Conservation (phyloP, 1,140 invertebrate species). For the Eumaeus atala region DNA sequence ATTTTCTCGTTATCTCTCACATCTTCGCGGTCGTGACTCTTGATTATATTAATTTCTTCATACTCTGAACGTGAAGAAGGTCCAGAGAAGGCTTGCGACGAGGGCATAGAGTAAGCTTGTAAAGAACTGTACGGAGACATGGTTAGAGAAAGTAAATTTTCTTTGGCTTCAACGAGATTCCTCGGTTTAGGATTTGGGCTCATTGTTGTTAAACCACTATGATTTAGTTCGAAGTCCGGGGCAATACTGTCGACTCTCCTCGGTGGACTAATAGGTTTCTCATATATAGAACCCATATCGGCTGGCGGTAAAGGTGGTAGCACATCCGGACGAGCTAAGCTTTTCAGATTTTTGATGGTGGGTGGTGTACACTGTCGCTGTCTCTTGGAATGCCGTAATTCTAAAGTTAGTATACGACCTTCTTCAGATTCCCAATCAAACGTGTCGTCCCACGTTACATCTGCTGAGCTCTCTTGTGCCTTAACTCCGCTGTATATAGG, state of each 20-base stretch:
- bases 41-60: slow-evolving; percentile 26
- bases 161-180: background rate
- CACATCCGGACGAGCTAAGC: slow-evolving; percentile 6
- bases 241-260: slow-evolving; percentile 9
- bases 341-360: slow-evolving; percentile 53
- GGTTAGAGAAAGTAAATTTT: background rate
- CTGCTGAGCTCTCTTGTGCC: slow-evolving; percentile 34
- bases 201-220: background rate
- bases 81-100: background rate
- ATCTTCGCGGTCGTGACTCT: background rate
- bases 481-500: slow-evolving; percentile 40
- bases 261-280: slow-evolving; percentile 10
- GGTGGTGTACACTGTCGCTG: slow-evolving; percentile 76
- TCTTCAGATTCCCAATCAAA: slow-evolving; percentile 65
- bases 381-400: slow-evolving; percentile 80
- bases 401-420: slow-evolving; percentile 77
- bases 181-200: background rate
- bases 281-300: slow-evolving; percentile 9
- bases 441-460: slow-evolving; percentile 42
- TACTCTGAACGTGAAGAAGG: slow-evolving; percentile 39
- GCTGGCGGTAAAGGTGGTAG: slow-evolving; percentile 2
- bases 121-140: background rate
- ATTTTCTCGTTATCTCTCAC: background rate
- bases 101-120: slow-evolving; percentile 5
- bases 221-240: background rate